These are phyloP conservation scores for Antheraea assamensis DNA, from an alignment of 2,888 invertebrate genomes.

Conservation along the genomic window DNA sequence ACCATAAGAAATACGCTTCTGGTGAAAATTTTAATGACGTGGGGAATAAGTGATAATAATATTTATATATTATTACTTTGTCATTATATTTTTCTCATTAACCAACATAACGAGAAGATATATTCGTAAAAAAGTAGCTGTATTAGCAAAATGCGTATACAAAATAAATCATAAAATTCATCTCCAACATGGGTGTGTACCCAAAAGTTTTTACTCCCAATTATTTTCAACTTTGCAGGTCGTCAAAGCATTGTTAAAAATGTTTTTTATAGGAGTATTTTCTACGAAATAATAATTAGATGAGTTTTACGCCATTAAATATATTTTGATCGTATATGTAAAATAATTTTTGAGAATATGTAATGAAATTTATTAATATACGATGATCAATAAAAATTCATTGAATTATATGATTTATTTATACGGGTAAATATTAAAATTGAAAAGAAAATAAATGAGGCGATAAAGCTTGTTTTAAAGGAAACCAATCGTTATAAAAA, in stretches of 20 bases:
- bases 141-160: background rate
- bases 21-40: background rate
- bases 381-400: background rate
- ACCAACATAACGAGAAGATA: background rate
- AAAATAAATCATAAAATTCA: conserved; percentile 8
- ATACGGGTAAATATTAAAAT: too few species aligned
- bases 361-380: background rate
- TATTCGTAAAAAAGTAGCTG: background rate
- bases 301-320: background rate
- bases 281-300: background rate
- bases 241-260: conserved; percentile 16
- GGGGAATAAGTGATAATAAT: background rate
- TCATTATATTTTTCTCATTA: background rate
- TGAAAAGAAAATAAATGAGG: too few species aligned
- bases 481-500: too few species aligned
- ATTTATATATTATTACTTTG: background rate
- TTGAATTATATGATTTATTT: too few species aligned
- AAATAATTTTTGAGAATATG: background rate
- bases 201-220: conserved; percentile 5
- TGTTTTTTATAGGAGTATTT: conserved; percentile 1
- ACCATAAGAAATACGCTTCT: too few species aligned
- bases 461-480: too few species aligned
- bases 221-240: conserved; percentile 15
- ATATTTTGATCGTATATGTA: background rate
- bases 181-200: background rate